Evolutionary conservation across 2,113 vertebrate genomes (phyloP).

Genomic region (Girardinichthys multiradiatus): DNA sequence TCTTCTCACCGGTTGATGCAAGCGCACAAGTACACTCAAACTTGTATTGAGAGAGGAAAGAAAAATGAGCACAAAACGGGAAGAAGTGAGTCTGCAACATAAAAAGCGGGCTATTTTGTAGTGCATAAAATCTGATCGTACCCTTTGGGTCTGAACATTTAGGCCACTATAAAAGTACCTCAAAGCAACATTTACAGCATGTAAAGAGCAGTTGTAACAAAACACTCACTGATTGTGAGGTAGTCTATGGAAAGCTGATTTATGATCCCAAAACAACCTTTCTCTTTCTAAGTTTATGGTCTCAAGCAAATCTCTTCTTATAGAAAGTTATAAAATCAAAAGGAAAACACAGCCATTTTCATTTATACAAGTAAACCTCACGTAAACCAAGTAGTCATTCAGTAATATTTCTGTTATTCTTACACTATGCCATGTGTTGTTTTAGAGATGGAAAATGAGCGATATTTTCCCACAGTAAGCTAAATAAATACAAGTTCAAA

Average conservation of each 20-base stretch:
- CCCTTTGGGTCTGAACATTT: not conserved
- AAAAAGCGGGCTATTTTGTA: not conserved
- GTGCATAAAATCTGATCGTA: constrained; percentile 2
- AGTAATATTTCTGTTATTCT: too few relatives aligned
- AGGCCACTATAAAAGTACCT: not conserved
- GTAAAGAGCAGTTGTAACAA: not conserved
- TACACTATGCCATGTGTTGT: too few relatives aligned
- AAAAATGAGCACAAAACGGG: constrained; percentile 10
- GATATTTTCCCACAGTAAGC: too few relatives aligned
- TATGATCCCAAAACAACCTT: not conserved
- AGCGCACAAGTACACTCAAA: constrained; percentile 11
- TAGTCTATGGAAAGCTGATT: not conserved
- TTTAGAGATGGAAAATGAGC: too few relatives aligned
- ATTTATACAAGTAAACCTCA: not conserved
- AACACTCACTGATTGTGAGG: not conserved
- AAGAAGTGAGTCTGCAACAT: constrained; percentile 5
- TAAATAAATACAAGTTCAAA: too few relatives aligned
- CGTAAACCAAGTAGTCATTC: too few relatives aligned
- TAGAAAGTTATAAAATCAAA: not conserved
- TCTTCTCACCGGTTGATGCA: constrained; percentile 20
- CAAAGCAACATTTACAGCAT: not conserved
- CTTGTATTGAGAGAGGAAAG: constrained; percentile 3
- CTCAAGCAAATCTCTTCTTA: too few relatives aligned
- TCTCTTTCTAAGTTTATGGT: not conserved
- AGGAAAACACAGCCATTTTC: not conserved